Evolutionary conservation across 1,140 invertebrate species (phyloP), one percentile per base, ranked within the genome.

Genomic region (Pseudomyrmex pallidus): DNA sequence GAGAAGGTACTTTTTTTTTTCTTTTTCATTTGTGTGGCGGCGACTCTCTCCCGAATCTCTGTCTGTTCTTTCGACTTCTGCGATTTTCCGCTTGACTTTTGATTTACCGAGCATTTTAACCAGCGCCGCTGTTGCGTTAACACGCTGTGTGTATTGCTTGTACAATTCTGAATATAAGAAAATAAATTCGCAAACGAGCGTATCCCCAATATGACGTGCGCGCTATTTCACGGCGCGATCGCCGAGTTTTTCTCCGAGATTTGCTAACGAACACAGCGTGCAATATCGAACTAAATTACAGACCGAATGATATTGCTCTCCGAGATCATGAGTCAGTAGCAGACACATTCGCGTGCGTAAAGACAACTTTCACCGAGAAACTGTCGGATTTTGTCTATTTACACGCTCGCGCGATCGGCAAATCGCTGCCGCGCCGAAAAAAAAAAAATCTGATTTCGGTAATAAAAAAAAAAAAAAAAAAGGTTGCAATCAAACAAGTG

Each of bases 351-450:
- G 13, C 25, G 22, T 35, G 62, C 54, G 63, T 56, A 66, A 15
- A 67, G 62, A 54, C 74, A 67, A 77, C 74, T 77, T 77, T 77
- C 62, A 77, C 74, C 22, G 7, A 44, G 2, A 22, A 22, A 25
- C 13, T 67, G 17, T 46, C 22, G 20, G 15, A n/a, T 74, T 52
- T 50, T 66, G 9, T 46, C 62, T 66, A 67, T 67, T 77, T 77
- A 67, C 44, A 44, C 2, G n/a, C 44, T 20, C 22, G 8, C 9
- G 22, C 12, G 50, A 64, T 48, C 8, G 8, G 22, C 17, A 12
- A 54, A 7, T 35, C 25, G 2, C 15, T 2, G 9, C 35, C 20
- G 20, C 35, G 54, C 17, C 8, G 7, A 76, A 20, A 35, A 76
- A 61, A n/a, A 46, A 61, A n/a, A 46, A 12, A 25, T 66, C 7